A percentile compares a stretch with the other conserved stretches of the same genome.
These are phyloP conservation scores for Amphiduros pacificus DNA, from an alignment of 2,888 invertebrate genomes.

Conservation along the genomic window DNA sequence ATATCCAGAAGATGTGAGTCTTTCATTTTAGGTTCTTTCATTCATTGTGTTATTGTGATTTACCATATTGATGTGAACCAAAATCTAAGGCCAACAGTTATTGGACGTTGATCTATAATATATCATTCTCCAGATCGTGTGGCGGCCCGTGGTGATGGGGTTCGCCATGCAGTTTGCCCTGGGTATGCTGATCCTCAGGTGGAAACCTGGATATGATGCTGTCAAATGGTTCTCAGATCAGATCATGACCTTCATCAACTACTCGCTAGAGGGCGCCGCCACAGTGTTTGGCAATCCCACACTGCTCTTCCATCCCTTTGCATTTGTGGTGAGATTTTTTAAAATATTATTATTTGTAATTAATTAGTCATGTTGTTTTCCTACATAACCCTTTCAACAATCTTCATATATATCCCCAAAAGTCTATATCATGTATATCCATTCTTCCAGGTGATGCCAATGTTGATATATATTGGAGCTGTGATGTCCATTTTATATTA, in stretches of 20 bases:
- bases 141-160: conserved; percentile 81
- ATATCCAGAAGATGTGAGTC: conserved; percentile 39
- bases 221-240: conserved; percentile 71
- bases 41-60: too few relatives aligned
- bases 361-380: too few relatives aligned
- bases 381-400: too few relatives aligned
- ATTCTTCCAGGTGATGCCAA: conserved; percentile 69
- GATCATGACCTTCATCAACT: conserved; percentile 76
- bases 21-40: too few relatives aligned
- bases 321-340: conserved; percentile 67
- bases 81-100: too few relatives aligned
- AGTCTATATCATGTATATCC: too few relatives aligned
- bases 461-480: conserved; percentile 93
- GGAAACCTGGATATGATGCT: conserved; percentile 75
- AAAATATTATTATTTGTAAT: too few relatives aligned
- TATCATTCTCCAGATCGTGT: conserved; percentile 56
- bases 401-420: too few relatives aligned
- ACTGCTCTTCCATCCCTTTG: conserved; percentile 68
- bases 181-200: conserved; percentile 81
- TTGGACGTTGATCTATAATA: too few relatives aligned
- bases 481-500: conserved; percentile 86
- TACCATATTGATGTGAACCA: too few relatives aligned
- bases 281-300: conserved; percentile 76
- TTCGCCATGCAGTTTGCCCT: conserved; percentile 80
- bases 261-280: conserved; percentile 75